A percentile compares a stretch with the other conserved stretches of the same genome.
Evolutionary conservation across 37 sponge, comb jelly and placozoan species (phyloP).

Genomic region (Haliclona indistincta): DNA sequence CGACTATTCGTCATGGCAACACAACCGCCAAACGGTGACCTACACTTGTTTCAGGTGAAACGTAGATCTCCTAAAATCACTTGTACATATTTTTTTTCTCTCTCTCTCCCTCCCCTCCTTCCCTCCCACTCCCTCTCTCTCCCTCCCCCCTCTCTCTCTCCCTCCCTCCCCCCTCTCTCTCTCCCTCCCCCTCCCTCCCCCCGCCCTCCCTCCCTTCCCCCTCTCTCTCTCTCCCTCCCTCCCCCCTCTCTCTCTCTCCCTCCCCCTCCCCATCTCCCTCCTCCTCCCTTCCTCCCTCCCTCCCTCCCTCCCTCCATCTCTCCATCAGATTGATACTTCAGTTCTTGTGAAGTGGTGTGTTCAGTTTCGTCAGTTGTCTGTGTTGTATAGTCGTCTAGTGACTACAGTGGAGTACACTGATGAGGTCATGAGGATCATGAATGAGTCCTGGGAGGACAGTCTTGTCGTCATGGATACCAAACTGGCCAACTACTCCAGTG

Average conservation of each 20-base stretch:
- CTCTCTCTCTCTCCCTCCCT: not conserved
- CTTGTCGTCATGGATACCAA: conserved; percentile 67
- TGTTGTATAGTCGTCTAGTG: conserved; percentile 33
- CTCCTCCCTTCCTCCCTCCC: not conserved
- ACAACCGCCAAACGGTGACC: not conserved
- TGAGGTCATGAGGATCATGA: conserved; percentile 44
- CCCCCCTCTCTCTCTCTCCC: not conserved
- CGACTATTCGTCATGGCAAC: not conserved
- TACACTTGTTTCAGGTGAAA: too few relatives aligned
- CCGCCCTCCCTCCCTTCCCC: too few relatives aligned
- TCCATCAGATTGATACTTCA: conserved; percentile 25
- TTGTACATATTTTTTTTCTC: not conserved
- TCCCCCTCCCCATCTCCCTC: not conserved
- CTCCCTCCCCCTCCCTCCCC: not conserved
- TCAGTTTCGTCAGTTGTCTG: conserved; percentile 48
- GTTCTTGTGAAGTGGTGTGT: not conserved
- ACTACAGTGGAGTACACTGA: conserved; percentile 49
- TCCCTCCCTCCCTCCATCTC: not conserved
- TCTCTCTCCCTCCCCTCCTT: not conserved
- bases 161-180: not conserved
- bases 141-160: not conserved
- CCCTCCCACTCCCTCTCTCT: not conserved
- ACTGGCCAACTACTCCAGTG: conserved; percentile 54
- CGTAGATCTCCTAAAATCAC: not conserved
- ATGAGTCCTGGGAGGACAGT: conserved; percentile 74